These are phyloP conservation scores for Nipponacmea schrenckii DNA, from an alignment of 2,888 invertebrate species.

Conservation along the genomic window DNA sequence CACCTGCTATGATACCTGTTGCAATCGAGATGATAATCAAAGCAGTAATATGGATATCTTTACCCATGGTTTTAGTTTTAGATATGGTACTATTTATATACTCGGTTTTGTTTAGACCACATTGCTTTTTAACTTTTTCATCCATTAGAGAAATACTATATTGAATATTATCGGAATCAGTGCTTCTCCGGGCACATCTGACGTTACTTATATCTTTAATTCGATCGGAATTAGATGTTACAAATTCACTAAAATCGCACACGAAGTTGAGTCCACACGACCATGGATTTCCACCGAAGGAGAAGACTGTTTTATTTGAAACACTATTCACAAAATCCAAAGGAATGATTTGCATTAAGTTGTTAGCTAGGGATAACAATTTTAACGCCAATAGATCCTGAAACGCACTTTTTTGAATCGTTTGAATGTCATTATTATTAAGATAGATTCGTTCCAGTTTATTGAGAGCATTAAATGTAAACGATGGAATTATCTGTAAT, in stretches of 20 bases:
- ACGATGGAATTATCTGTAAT: constrained; percentile 32
- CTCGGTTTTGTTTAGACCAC: constrained; percentile 12
- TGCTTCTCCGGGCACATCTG: not conserved
- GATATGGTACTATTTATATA: constrained; percentile 11
- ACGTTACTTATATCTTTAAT: constrained; percentile 13
- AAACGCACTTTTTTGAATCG: constrained; percentile 35
- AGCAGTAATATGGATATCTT: not conserved
- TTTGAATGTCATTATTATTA: constrained; percentile 35
- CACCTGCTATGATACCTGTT: constrained; percentile 13
- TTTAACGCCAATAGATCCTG: constrained; percentile 26
- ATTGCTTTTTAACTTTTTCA: constrained; percentile 9
- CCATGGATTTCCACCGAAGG: constrained; percentile 29
- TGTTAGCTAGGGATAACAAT: constrained; percentile 30
- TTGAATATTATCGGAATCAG: not conserved
- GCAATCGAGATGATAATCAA: constrained; percentile 24
- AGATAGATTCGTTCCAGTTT: constrained; percentile 34
- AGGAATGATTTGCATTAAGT: constrained; percentile 20
- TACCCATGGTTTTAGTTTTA: not conserved
- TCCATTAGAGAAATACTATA: constrained; percentile 12
- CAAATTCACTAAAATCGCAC: constrained; percentile 26
- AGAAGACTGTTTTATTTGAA: constrained; percentile 14
- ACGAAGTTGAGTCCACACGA: constrained; percentile 28
- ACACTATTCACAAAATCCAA: constrained; percentile 12
- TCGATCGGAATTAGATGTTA: constrained; percentile 3
- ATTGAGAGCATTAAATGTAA: constrained; percentile 36